Evolutionary conservation across 2,888 invertebrate species (phyloP).

Genomic region (Chrysolina oricalcia): DNA sequence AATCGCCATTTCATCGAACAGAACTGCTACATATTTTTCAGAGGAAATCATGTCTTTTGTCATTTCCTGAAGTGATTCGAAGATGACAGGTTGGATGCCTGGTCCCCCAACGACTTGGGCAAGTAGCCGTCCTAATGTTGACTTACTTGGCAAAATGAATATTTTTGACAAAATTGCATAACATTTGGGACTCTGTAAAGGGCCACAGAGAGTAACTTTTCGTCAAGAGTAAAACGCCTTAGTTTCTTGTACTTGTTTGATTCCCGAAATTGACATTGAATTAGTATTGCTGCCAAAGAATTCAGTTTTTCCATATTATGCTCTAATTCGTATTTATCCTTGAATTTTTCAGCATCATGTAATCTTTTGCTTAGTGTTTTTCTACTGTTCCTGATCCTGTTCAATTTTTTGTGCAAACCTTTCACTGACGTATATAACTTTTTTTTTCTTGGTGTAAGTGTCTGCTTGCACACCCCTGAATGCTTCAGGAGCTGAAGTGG

Average conservation of each 20-base stretch:
- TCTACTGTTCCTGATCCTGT: too few relatives aligned
- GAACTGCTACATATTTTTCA: slow-evolving; percentile 34
- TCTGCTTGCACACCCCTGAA: background rate
- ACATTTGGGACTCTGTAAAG: too few relatives aligned
- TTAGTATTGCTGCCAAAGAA: slow-evolving; percentile 22
- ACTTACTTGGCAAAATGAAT: too few relatives aligned
- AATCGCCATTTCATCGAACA: slow-evolving; percentile 48
- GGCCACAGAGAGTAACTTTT: slow-evolving; percentile 31
- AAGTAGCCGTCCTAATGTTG: background rate
- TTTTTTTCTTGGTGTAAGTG: background rate
- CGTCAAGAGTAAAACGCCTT: slow-evolving; percentile 32
- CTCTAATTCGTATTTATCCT: background rate
- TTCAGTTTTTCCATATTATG: slow-evolving; percentile 1
- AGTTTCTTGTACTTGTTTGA: slow-evolving; percentile 17
- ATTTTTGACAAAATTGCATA: too few relatives aligned
- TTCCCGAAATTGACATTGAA: slow-evolving; percentile 35
- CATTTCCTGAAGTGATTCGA: background rate
- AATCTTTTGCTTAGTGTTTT: background rate
- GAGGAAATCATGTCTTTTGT: slow-evolving; percentile 9
- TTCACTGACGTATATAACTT: background rate
- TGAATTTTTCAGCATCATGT: slow-evolving; percentile 19
- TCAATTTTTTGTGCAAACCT: background rate
- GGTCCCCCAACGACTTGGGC: too few relatives aligned
- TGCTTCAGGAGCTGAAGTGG: background rate
- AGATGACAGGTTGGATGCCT: too few relatives aligned